phyloP scores from a whole-genome alignment of 30 jellyfish, hydroid and myxozoan genomes.

The Mastigias papua region DNA sequence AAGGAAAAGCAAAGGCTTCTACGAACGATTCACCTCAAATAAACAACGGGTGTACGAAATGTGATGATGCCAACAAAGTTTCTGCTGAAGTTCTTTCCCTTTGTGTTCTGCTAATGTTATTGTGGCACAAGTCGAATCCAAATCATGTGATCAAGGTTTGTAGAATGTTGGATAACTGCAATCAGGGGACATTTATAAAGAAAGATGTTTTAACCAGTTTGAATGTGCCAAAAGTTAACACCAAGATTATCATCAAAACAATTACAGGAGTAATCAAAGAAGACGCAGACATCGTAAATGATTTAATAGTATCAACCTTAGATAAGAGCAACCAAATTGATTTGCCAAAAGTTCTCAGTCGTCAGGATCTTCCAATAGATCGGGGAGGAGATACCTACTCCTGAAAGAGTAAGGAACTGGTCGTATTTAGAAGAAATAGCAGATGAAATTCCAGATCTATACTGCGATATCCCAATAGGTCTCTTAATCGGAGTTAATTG shows the following conservation, averaged over 20 bases:
- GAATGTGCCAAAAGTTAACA: background rate
- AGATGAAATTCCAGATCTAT: too few species aligned
- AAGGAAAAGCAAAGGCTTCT: slow-evolving; percentile 37
- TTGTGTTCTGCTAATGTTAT: slow-evolving; percentile 6
- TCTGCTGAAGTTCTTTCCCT: background rate
- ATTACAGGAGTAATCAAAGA: slow-evolving; percentile 26
- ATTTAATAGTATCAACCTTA: slow-evolving; percentile 11
- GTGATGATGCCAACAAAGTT: slow-evolving; percentile 9
- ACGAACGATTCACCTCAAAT: slow-evolving; percentile 10
- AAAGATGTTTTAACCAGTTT: slow-evolving; percentile 2
- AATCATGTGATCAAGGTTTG: background rate
- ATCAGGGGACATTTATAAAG: slow-evolving; percentile 26
- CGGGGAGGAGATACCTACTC: too few species aligned
- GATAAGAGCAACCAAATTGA: slow-evolving; percentile 48
- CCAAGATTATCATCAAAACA: slow-evolving; percentile 40
- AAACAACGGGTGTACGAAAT: slow-evolving; percentile 21
- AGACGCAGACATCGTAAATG: slow-evolving; percentile 28
- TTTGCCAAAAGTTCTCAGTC: slow-evolving; percentile 52
- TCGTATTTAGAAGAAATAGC: too few species aligned
- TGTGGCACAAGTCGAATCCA: background rate
- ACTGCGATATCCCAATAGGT: too few species aligned
- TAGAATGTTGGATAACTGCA: slow-evolving; percentile 33
- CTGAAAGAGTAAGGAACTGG: too few species aligned
- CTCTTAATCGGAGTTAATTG: too few species aligned
- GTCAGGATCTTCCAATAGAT: too few species aligned